phyloP scores from a whole-genome alignment of 2,888 invertebrate species.

The Exocentrus adspersus region DNA sequence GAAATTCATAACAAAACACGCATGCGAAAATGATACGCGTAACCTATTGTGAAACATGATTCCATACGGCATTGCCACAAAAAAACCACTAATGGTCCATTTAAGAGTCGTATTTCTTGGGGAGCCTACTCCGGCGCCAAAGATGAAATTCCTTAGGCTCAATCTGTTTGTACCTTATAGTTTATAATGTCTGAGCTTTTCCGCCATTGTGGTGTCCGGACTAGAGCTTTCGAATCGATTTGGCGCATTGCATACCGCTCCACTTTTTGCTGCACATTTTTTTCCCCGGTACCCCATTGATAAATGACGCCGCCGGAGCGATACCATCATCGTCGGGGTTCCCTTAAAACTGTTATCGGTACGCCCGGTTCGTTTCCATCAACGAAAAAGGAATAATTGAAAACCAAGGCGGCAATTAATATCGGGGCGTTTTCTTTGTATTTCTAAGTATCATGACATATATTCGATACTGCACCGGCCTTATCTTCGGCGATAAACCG shows the following conservation, averaged over 20 bases:
- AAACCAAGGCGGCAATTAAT: constrained; percentile 43
- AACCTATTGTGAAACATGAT: too few species aligned
- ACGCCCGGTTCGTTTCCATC: constrained; percentile 2
- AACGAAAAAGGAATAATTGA: constrained; percentile 41
- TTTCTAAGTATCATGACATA: constrained; percentile 47
- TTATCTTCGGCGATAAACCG: constrained; percentile 53
- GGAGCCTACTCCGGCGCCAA: too few species aligned
- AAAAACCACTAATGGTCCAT: too few species aligned
- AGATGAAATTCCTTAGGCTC: too few species aligned
- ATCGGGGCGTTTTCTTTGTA: constrained; percentile 43
- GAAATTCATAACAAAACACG: too few species aligned
- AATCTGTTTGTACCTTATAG: too few species aligned
- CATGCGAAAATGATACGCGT: too few species aligned
- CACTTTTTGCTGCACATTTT: neutral
- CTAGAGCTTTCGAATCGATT: neutral
- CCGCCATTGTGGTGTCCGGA: too few species aligned
- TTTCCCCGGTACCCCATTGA: neutral
- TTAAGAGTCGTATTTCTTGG: too few species aligned
- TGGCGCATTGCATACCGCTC: neutral
- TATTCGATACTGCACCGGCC: constrained; percentile 50
- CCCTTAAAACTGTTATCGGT: constrained; percentile 8
- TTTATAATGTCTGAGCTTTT: too few species aligned
- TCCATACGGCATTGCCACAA: too few species aligned
- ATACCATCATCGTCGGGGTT: constrained; percentile 2
- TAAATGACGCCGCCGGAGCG: neutral